A percentile compares a stretch with the other conserved stretches of the same genome.
Conservation (phyloP, 2,113 vertebrate species). For the Platichthys flesus region DNA sequence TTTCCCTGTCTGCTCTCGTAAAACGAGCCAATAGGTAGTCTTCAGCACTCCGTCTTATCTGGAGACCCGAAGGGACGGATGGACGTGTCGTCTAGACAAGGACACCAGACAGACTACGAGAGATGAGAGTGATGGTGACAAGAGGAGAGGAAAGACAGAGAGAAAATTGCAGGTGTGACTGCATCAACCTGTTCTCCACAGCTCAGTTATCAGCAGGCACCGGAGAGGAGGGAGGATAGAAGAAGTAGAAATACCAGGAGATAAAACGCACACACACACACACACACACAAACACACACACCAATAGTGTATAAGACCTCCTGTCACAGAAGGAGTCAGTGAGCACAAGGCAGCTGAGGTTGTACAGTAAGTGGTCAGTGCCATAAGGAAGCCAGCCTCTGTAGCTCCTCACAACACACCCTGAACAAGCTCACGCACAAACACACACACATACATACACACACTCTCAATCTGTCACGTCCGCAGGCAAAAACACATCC, state of each 20-base stretch:
- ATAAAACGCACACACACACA: slow-evolving; percentile 18
- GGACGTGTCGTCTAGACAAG: slow-evolving; percentile 68
- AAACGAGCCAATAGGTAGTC: slow-evolving; percentile 51
- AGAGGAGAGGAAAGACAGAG: slow-evolving; percentile 21
- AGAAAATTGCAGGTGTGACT: slow-evolving; percentile 71
- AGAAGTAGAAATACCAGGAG: slow-evolving; percentile 26
- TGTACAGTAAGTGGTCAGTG: slow-evolving; percentile 48
- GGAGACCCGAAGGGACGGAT: slow-evolving; percentile 65
- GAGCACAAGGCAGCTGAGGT: slow-evolving; percentile 28
- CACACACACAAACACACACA: not conserved
- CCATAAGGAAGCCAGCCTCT: slow-evolving; percentile 52
- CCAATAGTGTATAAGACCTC: not conserved
- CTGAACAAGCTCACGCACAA: slow-evolving; percentile 11
- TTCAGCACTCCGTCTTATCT: slow-evolving; percentile 40
- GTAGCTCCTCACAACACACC: slow-evolving; percentile 9
- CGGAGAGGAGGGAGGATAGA: slow-evolving; percentile 21
- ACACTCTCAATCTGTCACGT: not conserved
- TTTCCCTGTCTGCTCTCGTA: slow-evolving; percentile 54
- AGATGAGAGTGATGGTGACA: slow-evolving; percentile 63
- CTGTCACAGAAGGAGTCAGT: not conserved
- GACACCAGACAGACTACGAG: slow-evolving; percentile 59
- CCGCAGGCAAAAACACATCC: slow-evolving; percentile 4
- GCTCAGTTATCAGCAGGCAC: slow-evolving; percentile 57
- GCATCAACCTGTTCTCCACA: slow-evolving; percentile 70
- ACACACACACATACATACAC: not conserved